These are phyloP conservation scores for Toxotes chatareus DNA, from an alignment of 2,113 vertebrate genomes.

Conservation along the genomic window DNA sequence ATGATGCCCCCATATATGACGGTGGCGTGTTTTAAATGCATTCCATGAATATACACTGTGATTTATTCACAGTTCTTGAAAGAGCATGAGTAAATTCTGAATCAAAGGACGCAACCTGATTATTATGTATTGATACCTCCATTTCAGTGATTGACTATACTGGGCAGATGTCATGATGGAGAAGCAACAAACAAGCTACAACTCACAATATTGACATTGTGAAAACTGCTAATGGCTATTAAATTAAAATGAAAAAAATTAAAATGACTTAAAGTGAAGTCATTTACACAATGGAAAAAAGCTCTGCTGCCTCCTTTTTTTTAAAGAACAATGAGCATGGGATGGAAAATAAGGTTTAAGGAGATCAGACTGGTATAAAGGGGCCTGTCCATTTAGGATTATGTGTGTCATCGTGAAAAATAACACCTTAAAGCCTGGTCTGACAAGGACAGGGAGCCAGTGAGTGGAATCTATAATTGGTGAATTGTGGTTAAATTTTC, in stretches of 20 bases:
- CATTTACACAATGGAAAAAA: too few species aligned
- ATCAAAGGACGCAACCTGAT: conserved; percentile 8
- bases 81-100: conserved; percentile 26
- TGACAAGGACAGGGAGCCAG: not conserved
- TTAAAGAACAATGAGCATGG: too few species aligned
- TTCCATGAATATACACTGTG: not conserved
- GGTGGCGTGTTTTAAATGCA: conserved; percentile 6
- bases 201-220: not conserved
- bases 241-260: too few species aligned
- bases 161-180: not conserved
- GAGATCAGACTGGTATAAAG: too few species aligned
- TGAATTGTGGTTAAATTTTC: not conserved
- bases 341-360: too few species aligned
- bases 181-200: not conserved
- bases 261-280: not conserved
- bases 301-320: too few species aligned
- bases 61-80: conserved; percentile 25
- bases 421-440: not conserved
- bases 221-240: not conserved
- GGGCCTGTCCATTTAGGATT: too few species aligned
- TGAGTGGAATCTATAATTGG: not conserved
- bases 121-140: conserved; percentile 2
- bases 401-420: too few species aligned
- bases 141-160: not conserved
- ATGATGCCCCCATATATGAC: not conserved